phyloP scores from a whole-genome alignment of 2,113 vertebrate genomes.

The Geothlypis trichas region DNA sequence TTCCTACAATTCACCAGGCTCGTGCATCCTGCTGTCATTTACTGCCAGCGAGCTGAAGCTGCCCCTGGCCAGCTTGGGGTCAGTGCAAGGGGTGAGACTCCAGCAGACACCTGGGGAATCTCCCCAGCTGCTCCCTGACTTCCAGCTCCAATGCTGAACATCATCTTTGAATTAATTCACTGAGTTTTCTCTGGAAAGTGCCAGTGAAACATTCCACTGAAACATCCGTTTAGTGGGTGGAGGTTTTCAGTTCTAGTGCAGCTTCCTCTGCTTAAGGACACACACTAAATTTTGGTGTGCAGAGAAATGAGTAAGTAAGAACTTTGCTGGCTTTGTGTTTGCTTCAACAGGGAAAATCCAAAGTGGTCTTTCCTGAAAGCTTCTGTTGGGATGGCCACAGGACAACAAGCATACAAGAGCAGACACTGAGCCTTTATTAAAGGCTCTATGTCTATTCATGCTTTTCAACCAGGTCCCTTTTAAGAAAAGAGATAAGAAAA shows the following conservation, averaged over 20 bases:
- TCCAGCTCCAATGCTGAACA: not conserved
- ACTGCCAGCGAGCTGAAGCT: rapidly evolving
- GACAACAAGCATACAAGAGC: not conserved
- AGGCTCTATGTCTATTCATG: not conserved
- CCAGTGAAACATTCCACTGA: not conserved
- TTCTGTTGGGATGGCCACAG: not conserved
- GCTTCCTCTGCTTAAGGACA: not conserved
- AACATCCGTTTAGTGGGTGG: not conserved
- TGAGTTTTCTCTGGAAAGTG: not conserved
- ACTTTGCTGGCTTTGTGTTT: not conserved
- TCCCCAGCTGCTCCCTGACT: not conserved
- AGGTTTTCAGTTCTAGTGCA: not conserved
- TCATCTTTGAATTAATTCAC: not conserved
- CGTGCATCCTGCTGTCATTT: not conserved
- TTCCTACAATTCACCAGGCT: not conserved
- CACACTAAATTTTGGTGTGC: not conserved
- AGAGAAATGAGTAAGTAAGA: not conserved
- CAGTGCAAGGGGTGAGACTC: not conserved
- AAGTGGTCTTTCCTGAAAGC: not conserved
- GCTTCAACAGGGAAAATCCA: not conserved
- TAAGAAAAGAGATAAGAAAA: not conserved
- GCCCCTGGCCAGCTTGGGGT: not conserved
- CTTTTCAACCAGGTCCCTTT: not conserved
- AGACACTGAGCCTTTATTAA: not conserved
- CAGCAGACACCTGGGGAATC: not conserved